phyloP scores from a whole-genome alignment of 2,888 invertebrate species.

The Pyralis farinalis region DNA sequence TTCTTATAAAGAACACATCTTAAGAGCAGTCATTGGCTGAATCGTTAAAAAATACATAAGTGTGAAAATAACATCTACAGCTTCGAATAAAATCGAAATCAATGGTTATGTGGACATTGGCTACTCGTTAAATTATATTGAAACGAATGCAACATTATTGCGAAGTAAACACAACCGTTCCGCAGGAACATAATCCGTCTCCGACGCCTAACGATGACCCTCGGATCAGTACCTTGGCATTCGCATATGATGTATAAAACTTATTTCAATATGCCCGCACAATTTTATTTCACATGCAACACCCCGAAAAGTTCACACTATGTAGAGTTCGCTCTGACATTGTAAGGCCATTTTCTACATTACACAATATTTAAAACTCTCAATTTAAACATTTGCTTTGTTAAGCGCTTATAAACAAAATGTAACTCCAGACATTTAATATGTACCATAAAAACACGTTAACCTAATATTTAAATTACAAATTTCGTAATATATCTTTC shows the following conservation, averaged over 20 bases:
- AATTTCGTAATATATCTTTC: constrained; percentile 48
- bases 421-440: constrained; percentile 19
- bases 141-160: constrained; percentile 25
- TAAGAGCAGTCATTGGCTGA: constrained; percentile 67
- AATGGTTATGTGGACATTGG: constrained; percentile 23
- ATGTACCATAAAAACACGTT: constrained; percentile 58
- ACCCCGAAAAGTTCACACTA: constrained; percentile 30
- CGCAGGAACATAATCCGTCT: constrained; percentile 19
- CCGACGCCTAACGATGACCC: constrained; percentile 12
- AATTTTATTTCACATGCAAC: no score
- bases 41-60: constrained; percentile 32
- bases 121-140: constrained; percentile 19
- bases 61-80: constrained; percentile 23
- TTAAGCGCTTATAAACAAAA: constrained; percentile 8
- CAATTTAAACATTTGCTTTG: constrained; percentile 18
- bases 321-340: constrained; percentile 23
- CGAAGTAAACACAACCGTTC: constrained; percentile 35
- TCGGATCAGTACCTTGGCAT: constrained; percentile 11
- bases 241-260: constrained; percentile 7
- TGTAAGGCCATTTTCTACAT: constrained; percentile 45
- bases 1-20: constrained; percentile 73
- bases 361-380: constrained; percentile 30
- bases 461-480: constrained; percentile 55
- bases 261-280: constrained; percentile 18
- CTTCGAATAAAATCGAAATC: constrained; percentile 16